A percentile compares a stretch with the other conserved stretches of the same genome.
phyloP scores from a whole-genome alignment of 2,888 invertebrate genomes.

The Dioctria linearis region DNA sequence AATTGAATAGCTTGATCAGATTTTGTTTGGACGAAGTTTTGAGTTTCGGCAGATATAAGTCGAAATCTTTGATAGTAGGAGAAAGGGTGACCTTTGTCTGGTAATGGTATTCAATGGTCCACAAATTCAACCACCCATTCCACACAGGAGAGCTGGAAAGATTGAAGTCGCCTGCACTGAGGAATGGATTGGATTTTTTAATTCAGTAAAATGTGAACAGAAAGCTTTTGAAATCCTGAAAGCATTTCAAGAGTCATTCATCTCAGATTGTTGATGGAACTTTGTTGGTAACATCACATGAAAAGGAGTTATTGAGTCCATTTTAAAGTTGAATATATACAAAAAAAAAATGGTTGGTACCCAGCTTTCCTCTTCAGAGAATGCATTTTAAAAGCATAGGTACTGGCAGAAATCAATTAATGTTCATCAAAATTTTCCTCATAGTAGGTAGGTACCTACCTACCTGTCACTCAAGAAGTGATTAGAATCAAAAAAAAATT shows the following conservation, averaged over 20 bases:
- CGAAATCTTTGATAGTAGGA: slow-evolving; percentile 19
- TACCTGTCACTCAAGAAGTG: not conserved
- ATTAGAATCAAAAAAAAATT: not conserved
- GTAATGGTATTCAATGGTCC: not conserved
- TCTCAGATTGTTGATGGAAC: not conserved
- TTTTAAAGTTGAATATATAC: no score
- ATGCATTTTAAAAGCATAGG: no score
- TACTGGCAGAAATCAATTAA: no score
- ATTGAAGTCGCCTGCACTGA: not conserved
- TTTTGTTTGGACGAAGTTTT: slow-evolving; percentile 6
- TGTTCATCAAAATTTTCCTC: no score
- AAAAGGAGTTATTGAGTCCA: not conserved
- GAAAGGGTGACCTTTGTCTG: slow-evolving; percentile 1
- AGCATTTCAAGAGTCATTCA: slow-evolving; percentile 26
- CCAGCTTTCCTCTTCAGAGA: no score
- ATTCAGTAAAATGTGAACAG: slow-evolving; percentile 20
- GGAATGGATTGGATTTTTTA: slow-evolving; percentile 15
- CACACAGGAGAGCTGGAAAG: not conserved
- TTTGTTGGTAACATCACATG: not conserved
- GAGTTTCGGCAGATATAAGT: not conserved
- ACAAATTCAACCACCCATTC: not conserved
- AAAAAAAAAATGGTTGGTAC: no score
- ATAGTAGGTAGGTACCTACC: not conserved
- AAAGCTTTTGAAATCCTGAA: slow-evolving; percentile 7
- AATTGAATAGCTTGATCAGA: slow-evolving; percentile 45